A percentile compares a stretch with the other conserved stretches of the same genome.
Evolutionary conservation across 2,797 vertebrate genomes (phyloP).

Genomic region (Tympanoctomys barrerae): DNA sequence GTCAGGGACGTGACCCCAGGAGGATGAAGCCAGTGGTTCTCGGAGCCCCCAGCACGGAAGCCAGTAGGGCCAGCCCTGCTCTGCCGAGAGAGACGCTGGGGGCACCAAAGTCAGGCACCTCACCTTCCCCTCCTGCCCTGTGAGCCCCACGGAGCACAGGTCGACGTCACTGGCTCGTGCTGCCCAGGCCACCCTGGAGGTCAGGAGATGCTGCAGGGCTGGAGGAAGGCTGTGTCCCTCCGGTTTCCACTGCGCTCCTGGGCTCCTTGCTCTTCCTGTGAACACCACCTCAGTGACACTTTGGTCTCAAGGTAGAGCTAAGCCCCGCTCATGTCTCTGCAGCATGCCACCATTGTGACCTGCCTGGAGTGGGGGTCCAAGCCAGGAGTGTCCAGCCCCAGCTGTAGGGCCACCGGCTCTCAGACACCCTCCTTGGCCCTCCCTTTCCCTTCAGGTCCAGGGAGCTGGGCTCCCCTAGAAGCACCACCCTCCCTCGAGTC

Average conservation of each 20-base stretch:
- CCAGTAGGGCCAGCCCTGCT: neutral
- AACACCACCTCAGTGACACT: neutral
- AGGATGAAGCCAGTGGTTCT: neutral
- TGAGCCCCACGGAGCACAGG: rapidly evolving
- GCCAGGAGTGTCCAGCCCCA: neutral
- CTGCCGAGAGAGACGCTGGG: neutral
- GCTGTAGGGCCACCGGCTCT: neutral
- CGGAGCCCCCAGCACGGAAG: neutral
- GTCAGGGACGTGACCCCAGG: neutral
- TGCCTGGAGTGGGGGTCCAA: neutral
- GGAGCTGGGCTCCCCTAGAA: rapidly evolving
- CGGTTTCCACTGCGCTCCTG: no score
- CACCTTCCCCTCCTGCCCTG: rapidly evolving
- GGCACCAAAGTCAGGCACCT: neutral
- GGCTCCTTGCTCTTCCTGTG: neutral
- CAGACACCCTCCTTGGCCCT: neutral
- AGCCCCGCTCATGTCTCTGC: neutral
- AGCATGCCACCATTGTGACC: neutral
- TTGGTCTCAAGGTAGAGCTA: neutral
- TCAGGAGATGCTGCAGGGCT: neutral
- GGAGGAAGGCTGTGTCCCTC: neutral
- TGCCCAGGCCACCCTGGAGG: neutral
- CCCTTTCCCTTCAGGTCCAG: neutral
- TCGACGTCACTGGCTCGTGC: neutral
- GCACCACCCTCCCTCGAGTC: neutral